Evolutionary conservation across 2,797 vertebrate genomes (phyloP).

Genomic region (Pteronotus mesoamericanus): DNA sequence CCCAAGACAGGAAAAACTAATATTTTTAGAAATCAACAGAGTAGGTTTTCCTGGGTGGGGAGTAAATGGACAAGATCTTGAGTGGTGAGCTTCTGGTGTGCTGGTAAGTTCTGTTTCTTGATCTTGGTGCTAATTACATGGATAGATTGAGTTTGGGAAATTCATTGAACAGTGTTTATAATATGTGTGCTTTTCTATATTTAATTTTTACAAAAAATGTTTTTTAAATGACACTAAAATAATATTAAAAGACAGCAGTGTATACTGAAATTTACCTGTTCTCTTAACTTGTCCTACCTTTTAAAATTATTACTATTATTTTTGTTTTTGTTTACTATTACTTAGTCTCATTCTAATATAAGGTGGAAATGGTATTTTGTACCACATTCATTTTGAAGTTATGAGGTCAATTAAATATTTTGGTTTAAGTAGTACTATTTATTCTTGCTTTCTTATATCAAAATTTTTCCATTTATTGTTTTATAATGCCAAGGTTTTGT

Average conservation of each 20-base stretch:
- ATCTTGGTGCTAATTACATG: neutral
- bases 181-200: neutral
- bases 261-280: neutral
- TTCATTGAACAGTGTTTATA: neutral
- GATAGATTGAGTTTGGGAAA: neutral
- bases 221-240: neutral
- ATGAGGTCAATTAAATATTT: constrained; percentile 27
- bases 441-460: constrained; percentile 13
- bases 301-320: neutral
- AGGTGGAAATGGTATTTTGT: neutral
- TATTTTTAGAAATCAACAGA: neutral
- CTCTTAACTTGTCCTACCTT: neutral
- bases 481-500: constrained; percentile 36
- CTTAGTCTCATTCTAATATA: neutral
- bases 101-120: neutral
- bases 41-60: neutral
- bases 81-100: neutral
- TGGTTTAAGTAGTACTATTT: constrained; percentile 12
- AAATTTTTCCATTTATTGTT: constrained; percentile 40
- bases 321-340: neutral
- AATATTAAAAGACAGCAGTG: neutral
- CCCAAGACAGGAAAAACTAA: neutral
- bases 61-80: neutral
- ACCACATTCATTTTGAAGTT: constrained; percentile 7
- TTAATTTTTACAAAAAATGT: neutral